Evolutionary conservation across 2,113 vertebrate species (phyloP), one percentile per base, ranked within the genome.

Genomic region (Phainopepla nitens): DNA sequence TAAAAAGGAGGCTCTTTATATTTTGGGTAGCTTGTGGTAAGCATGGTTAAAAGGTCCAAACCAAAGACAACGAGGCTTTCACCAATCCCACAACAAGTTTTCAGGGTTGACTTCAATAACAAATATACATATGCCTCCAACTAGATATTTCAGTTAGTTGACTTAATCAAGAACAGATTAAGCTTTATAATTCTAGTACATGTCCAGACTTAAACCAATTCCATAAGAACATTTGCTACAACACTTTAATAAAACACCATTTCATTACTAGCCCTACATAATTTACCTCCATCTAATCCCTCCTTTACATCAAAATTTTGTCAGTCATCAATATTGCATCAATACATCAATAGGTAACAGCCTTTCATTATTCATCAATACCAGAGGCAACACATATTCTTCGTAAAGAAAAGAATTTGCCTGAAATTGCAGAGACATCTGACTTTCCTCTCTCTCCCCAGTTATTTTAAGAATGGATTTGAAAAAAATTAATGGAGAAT

Each of bases 21-120:
- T 94, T 96, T 97, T 95, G 97, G 97, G 97, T 87, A 97, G 96
- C 97, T 95, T 92, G 81, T 98, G 98, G 98, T 97, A 97, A 97
- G 85, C 96, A 84, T 84, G 82, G 96, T 95, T 98, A 95, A 96
- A 98, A 98, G 76, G 93, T 96, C 93, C 79, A 42, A 94, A 97
- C 87, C 82, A 95, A 93, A 95, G 95, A 98, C 83, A 87, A 97
- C 84, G 89, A 97, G 64, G 71, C 93, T 95, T 97, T 97, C 97
- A 98, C 96, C 92, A 96, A 97, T 96, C 97, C 97, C 98, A 98
- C 98, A 97, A 98, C 97, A 98, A 98, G 97, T 98, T 97, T 98
- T 97, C 93, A 97, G 96, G 96, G 94, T 87, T 95, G 91, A 97
- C 95, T 97, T 97, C 87, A 93, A 96, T 88, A 92, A 78, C 83